phyloP scores from a whole-genome alignment of 2,113 vertebrate genomes.

The Coregonus clupeaformis region DNA sequence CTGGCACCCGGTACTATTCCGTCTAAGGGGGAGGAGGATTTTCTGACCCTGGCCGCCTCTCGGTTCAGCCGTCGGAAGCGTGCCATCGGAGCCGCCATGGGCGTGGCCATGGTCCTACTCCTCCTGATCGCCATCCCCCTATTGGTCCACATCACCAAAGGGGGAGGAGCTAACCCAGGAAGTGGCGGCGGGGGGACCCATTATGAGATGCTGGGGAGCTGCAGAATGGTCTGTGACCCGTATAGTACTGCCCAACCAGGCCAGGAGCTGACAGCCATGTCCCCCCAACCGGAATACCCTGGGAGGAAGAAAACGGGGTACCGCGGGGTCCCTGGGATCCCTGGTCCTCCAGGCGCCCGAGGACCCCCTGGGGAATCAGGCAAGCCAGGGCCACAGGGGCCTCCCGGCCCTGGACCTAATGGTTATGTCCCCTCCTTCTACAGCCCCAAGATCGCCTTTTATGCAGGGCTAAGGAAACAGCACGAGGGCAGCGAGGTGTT shows the following conservation, averaged over 20 bases:
- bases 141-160: slow-evolving; percentile 90
- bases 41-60: slow-evolving; percentile 92
- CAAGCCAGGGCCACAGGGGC: slow-evolving; percentile 87
- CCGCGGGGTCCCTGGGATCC: slow-evolving; percentile 81
- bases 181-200: slow-evolving; percentile 75
- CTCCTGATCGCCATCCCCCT: slow-evolving; percentile 92
- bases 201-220: slow-evolving; percentile 90
- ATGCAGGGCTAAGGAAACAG: slow-evolving; percentile 89
- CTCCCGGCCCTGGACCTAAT: slow-evolving; percentile 85
- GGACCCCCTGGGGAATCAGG: slow-evolving; percentile 89
- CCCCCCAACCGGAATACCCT: slow-evolving; percentile 81
- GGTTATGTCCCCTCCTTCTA: slow-evolving; percentile 87
- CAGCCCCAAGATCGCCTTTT: slow-evolving; percentile 94
- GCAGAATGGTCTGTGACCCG: slow-evolving; percentile 90
- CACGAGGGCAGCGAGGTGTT: slow-evolving; percentile 92
- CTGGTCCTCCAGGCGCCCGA: slow-evolving; percentile 80
- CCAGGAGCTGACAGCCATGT: slow-evolving; percentile 77
- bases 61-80: slow-evolving; percentile 90
- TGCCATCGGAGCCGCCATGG: slow-evolving; percentile 88
- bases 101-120: slow-evolving; percentile 94
- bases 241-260: slow-evolving; percentile 79
- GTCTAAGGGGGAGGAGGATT: slow-evolving; percentile 90
- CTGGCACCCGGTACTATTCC: slow-evolving; percentile 83
- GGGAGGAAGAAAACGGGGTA: slow-evolving; percentile 84
- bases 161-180: slow-evolving; percentile 60